Conservation (phyloP, 2,888 invertebrate species). For the Metellina segmentata region DNA sequence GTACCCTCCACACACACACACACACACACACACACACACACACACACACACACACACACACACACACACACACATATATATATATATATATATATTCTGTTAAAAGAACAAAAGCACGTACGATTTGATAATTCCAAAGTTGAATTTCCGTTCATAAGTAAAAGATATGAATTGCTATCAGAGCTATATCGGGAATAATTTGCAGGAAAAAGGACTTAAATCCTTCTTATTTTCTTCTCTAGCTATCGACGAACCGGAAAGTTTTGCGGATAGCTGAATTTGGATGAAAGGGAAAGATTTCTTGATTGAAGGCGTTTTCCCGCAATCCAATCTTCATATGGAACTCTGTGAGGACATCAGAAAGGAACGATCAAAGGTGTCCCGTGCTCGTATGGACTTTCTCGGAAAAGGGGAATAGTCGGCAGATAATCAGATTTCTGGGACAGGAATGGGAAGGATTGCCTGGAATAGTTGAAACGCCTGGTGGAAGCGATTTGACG, state of each 20-base stretch:
- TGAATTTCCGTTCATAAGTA: not conserved
- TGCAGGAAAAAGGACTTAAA: not conserved
- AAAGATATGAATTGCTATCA: not conserved
- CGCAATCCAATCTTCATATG: constrained; percentile 51
- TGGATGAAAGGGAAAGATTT: constrained; percentile 12
- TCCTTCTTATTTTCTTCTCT: not conserved
- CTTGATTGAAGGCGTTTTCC: constrained; percentile 37
- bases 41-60: no score
- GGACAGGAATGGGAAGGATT: constrained; percentile 13
- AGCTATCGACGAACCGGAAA: constrained; percentile 20
- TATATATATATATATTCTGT: no score
- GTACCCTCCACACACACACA: no score
- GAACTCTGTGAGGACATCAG: not conserved
- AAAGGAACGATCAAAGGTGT: constrained; percentile 28
- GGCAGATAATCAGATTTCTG: constrained; percentile 33
- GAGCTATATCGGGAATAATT: not conserved
- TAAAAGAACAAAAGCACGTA: no score
- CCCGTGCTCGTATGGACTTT: constrained; percentile 8
- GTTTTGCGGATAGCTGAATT: constrained; percentile 25
- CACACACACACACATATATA: no score
- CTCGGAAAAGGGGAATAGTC: not conserved
- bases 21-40: no score
- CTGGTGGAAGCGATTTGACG: no score
- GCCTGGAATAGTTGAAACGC: not conserved
- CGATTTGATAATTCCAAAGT: no score